phyloP scores from a whole-genome alignment of 2,888 invertebrate species.

The Metopia argyrocephala region DNA sequence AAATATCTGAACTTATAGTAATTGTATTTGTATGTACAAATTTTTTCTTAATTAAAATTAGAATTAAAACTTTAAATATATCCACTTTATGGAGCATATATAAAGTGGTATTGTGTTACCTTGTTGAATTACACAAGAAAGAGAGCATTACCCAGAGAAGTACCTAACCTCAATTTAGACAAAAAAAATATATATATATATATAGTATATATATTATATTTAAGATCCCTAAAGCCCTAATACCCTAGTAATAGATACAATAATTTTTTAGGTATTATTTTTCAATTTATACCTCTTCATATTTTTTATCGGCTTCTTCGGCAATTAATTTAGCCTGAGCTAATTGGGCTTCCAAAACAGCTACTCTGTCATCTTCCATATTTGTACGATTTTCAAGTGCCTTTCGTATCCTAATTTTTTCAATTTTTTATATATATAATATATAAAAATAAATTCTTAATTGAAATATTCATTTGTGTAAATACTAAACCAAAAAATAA shows the following conservation, averaged over 20 bases:
- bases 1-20: background rate
- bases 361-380: slow-evolving; percentile 99
- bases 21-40: background rate
- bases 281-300: slow-evolving; percentile 93
- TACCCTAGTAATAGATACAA: slow-evolving; percentile 68
- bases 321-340: slow-evolving; percentile 99
- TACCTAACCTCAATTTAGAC: slow-evolving; percentile 68
- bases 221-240: slow-evolving; percentile 74
- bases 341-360: slow-evolving; percentile 97
- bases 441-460: slow-evolving; percentile 39
- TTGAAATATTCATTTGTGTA: slow-evolving; percentile 6
- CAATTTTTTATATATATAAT: slow-evolving; percentile 38
- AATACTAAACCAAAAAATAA: slow-evolving; percentile 45
- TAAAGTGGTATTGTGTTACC: slow-evolving; percentile 39
- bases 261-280: slow-evolving; percentile 8
- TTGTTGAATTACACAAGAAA: slow-evolving; percentile 54
- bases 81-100: slow-evolving; percentile 47
- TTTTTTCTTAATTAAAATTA: slow-evolving; percentile 17
- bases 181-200: slow-evolving; percentile 55
- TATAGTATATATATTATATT: no score
- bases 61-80: slow-evolving; percentile 3
- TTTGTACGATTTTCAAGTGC: slow-evolving; percentile 98
- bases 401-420: slow-evolving; percentile 80
- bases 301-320: slow-evolving; percentile 99
- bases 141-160: slow-evolving; percentile 72